phyloP scores from a whole-genome alignment of 1,140 invertebrate species.

The Macrosteles quadrilineatus region DNA sequence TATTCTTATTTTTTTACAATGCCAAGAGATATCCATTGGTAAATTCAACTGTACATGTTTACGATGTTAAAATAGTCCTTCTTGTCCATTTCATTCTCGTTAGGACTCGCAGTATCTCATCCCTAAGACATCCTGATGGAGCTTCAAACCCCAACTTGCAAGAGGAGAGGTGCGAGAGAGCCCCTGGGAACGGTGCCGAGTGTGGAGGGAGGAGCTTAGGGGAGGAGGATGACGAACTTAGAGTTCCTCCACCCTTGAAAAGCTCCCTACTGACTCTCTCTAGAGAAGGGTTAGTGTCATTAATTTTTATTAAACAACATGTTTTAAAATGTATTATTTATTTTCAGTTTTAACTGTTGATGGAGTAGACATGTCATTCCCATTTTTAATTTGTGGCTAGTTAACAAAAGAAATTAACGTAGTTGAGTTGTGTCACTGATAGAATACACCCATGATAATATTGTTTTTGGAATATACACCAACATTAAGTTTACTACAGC shows the following conservation, averaged over 20 bases:
- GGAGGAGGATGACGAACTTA: conserved; percentile 41
- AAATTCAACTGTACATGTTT: too few relatives aligned
- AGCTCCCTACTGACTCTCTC: conserved; percentile 40
- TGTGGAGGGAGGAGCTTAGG: conserved; percentile 33
- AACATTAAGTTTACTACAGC: too few relatives aligned
- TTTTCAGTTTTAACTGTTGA: background rate
- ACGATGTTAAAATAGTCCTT: too few relatives aligned
- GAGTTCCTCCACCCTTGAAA: conserved; percentile 53
- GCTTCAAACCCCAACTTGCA: conserved; percentile 85
- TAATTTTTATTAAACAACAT: background rate
- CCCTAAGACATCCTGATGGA: conserved; percentile 81
- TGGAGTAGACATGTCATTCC: too few relatives aligned
- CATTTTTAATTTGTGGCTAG: too few relatives aligned
- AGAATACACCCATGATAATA: too few relatives aligned
- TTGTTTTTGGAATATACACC: too few relatives aligned
- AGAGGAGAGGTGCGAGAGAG: conserved; percentile 51
- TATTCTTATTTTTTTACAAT: too few relatives aligned
- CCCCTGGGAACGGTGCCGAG: conserved; percentile 66
- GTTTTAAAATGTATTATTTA: background rate
- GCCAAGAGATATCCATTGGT: too few relatives aligned
- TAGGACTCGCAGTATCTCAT: conserved; percentile 62
- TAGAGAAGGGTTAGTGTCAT: conserved; percentile 39
- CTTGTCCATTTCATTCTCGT: too few relatives aligned
- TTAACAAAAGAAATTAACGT: too few relatives aligned
- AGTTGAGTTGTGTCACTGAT: too few relatives aligned